phyloP scores from a whole-genome alignment of 2,797 vertebrate species.

The Typhlichthys subterraneus region DNA sequence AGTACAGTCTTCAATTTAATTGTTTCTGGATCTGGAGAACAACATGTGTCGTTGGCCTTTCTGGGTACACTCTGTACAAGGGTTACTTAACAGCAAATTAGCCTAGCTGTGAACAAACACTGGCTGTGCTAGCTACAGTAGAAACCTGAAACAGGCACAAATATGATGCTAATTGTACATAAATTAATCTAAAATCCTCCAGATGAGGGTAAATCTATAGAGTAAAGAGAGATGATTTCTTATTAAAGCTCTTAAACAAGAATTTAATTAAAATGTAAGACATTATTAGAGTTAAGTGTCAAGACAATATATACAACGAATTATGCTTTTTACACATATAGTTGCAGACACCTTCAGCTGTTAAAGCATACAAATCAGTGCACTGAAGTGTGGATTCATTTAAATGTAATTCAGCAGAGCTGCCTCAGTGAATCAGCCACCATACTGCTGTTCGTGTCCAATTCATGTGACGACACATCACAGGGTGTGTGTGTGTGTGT shows the following conservation, averaged over 20 bases:
- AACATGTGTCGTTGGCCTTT: conserved; percentile 37
- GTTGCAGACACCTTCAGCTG: conserved; percentile 45
- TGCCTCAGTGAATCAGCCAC: conserved; percentile 1
- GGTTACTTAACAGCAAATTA: conserved; percentile 58
- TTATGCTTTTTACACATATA: conserved; percentile 51
- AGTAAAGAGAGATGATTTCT: conserved; percentile 30
- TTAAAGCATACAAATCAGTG: conserved; percentile 29
- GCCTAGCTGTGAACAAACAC: too few species aligned
- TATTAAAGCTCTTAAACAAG: conserved; percentile 53
- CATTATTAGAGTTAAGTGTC: conserved; percentile 38
- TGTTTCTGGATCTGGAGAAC: conserved; percentile 42
- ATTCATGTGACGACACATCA: conserved; percentile 26
- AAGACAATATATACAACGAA: conserved; percentile 38
- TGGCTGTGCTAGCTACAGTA: neutral
- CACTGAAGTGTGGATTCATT: conserved; percentile 56
- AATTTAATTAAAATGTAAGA: conserved; percentile 57
- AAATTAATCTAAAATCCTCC: conserved; percentile 43
- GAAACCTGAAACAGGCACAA: conserved; percentile 1
- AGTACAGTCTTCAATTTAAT: conserved; percentile 49
- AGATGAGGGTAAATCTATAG: conserved; percentile 42
- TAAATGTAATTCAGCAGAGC: conserved; percentile 46
- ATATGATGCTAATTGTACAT: neutral
- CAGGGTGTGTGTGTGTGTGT: conserved; percentile 15
- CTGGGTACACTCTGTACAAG: conserved; percentile 41
- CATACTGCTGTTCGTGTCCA: conserved; percentile 36